phyloP scores from a whole-genome alignment of 2,113 vertebrate species.

The Dicentrarchus labrax region DNA sequence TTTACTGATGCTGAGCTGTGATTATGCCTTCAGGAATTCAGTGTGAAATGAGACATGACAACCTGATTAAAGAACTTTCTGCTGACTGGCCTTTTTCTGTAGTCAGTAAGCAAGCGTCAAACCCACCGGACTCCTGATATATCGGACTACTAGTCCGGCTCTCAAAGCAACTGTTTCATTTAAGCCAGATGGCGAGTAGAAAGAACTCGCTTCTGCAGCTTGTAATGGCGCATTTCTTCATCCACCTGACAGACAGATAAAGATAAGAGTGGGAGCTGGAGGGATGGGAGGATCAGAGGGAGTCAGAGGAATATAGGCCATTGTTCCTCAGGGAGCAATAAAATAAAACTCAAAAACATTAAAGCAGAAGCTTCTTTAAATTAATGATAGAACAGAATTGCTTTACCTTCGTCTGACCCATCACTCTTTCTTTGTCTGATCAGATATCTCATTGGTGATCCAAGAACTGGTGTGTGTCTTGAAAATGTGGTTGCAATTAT shows the following conservation, averaged over 20 bases:
- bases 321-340: not conserved
- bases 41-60: conserved; percentile 21
- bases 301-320: not conserved
- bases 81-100: conserved; percentile 19
- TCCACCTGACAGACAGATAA: conserved; percentile 18
- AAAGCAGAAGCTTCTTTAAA: conserved; percentile 29
- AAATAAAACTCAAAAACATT: conserved; percentile 19
- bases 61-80: conserved; percentile 24
- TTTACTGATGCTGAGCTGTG: not conserved
- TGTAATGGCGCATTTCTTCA: conserved; percentile 28
- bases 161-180: conserved; percentile 29
- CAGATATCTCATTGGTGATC: conserved; percentile 21
- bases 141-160: conserved; percentile 22
- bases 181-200: conserved; percentile 49
- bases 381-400: not conserved
- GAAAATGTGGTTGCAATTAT: conserved; percentile 79
- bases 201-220: not conserved
- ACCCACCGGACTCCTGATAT: conserved; percentile 18
- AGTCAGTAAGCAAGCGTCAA: conserved; percentile 40
- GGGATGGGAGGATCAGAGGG: conserved; percentile 5
- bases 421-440: conserved; percentile 30
- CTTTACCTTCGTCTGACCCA: conserved; percentile 43
- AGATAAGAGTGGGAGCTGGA: conserved; percentile 21
- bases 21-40: not conserved
- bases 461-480: conserved; percentile 36